Conservation (phyloP, 2,888 invertebrate species). For the Rhyacophila evoluta region DNA sequence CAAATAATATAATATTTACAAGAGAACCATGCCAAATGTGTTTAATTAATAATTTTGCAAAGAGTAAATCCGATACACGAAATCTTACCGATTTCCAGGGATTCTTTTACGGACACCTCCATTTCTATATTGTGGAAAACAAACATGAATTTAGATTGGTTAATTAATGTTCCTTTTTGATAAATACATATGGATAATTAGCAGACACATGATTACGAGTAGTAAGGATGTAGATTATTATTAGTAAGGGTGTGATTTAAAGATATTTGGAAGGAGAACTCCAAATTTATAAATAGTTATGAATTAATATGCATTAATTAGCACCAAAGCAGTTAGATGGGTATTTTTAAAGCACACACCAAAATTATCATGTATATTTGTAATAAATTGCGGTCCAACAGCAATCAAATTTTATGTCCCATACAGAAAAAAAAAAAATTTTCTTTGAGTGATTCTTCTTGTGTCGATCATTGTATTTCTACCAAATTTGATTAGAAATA, state of each 20-base stretch:
- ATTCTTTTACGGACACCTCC: conserved; percentile 54
- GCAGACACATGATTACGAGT: background rate
- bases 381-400: too few species aligned
- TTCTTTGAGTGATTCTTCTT: too few species aligned
- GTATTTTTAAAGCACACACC: background rate
- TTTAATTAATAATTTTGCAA: conserved; percentile 23
- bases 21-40: conserved; percentile 28
- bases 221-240: background rate
- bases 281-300: background rate
- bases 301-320: background rate
- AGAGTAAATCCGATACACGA: conserved; percentile 43
- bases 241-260: background rate
- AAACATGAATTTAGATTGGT: conserved; percentile 45
- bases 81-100: conserved; percentile 55
- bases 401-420: too few species aligned
- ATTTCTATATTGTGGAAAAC: conserved; percentile 50
- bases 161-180: background rate
- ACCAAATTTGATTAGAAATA: too few species aligned
- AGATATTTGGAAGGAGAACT: background rate
- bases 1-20: background rate
- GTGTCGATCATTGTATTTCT: too few species aligned
- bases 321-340: conserved; percentile 17
- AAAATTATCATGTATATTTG: background rate
- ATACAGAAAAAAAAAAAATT: too few species aligned
- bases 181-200: background rate